Evolutionary conservation across 1,140 invertebrate species (phyloP), one percentile per base, ranked within the genome.

Genomic region (Papilio glaucus): DNA sequence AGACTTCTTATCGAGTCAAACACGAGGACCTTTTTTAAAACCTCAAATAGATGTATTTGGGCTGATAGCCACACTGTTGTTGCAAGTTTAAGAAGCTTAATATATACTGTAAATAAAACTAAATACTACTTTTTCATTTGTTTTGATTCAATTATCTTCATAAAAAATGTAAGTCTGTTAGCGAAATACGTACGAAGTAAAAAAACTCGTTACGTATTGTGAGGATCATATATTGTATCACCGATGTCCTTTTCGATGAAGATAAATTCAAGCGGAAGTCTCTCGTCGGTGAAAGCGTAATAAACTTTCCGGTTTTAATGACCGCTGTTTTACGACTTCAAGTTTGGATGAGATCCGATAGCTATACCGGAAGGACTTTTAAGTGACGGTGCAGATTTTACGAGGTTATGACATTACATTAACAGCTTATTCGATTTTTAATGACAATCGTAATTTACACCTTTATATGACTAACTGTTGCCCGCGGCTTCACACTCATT

Each of bases 271-370:
- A 57, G 45, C 45, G 49, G 49, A 57, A 57, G 21, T 57, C 2
- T 12, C 49, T 57, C 21, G 45, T 18, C 18, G 18, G 21, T 57
- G 49, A 57, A 57, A 57, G 49, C 49, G 49, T 57, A 24, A 57
- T 57, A 57, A 57, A 57, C 18, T 57, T 57, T 24, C 21, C 49
- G 24, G 21, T 57, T 57, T 57, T 57, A 57, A 57, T 26, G 49
- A 24, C 49, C 21, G 18, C 21, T 57, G 49, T 57, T 49, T 49
- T 57, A 57, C 9, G 49, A 57, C 21, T 57, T 53, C 21, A 57
- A 57, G 49, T 57, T 57, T 24, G 49, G 21, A 57, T 57, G 49
- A 57, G 24, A 57, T 57, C 49, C 18, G 21, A 57, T 57, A 57
- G 24, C 12, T 21, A 41, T 41, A 41, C 21, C 21, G 18, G 49